Percentiles rank a stretch among this genome's conserved stretches.
These are phyloP conservation scores for Meteorus cinctellus DNA, from an alignment of 2,888 invertebrate species.

Conservation along the genomic window DNA sequence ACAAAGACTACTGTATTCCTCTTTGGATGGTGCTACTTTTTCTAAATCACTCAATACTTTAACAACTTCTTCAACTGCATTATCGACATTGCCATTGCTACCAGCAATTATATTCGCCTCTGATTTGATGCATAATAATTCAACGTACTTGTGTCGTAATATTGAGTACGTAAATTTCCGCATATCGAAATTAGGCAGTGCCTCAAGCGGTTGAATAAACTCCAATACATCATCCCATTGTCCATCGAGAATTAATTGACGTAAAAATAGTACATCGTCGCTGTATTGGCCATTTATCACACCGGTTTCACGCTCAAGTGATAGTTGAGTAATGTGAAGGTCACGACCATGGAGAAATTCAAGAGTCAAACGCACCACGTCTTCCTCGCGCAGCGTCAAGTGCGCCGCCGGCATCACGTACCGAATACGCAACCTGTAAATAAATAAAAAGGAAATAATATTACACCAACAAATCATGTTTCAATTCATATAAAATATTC, in stretches of 20 bases:
- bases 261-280: conserved; percentile 93
- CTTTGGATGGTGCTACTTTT: conserved; percentile 90
- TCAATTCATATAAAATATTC: neutral
- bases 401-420: conserved; percentile 88
- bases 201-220: conserved; percentile 94
- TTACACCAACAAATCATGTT: neutral
- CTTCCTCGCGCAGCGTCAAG: conserved; percentile 89
- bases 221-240: conserved; percentile 98
- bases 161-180: conserved; percentile 90
- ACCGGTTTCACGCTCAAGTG: conserved; percentile 95
- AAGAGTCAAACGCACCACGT: conserved; percentile 88
- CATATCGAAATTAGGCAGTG: conserved; percentile 87
- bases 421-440: conserved; percentile 71
- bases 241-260: conserved; percentile 96
- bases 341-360: conserved; percentile 93
- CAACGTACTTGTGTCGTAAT: conserved; percentile 93
- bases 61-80: conserved; percentile 95
- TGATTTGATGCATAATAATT: conserved; percentile 94
- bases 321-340: conserved; percentile 92
- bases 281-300: conserved; percentile 95
- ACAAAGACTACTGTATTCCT: conserved; percentile 95
- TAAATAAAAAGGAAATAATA: neutral
- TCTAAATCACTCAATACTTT: conserved; percentile 93
- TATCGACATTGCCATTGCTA: conserved; percentile 86
- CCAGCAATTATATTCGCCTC: conserved; percentile 87